Conservation (phyloP, 2,888 invertebrate genomes). For the Drosophila trichaetosa region DNA sequence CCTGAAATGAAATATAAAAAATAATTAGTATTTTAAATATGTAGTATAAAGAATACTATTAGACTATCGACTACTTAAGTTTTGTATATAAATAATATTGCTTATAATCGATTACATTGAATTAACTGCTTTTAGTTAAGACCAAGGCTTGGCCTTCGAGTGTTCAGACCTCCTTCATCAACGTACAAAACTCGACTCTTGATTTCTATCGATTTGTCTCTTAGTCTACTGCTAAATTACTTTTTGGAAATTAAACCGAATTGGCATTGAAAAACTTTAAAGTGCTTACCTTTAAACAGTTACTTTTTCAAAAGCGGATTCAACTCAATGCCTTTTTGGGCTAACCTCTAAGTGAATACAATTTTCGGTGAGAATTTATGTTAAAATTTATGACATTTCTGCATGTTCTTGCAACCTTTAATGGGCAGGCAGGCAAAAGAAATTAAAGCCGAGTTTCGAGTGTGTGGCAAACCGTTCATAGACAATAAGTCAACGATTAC, state of each 20-base stretch:
- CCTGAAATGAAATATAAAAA: constrained; percentile 44
- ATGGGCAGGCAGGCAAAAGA: background rate
- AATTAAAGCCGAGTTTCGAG: background rate
- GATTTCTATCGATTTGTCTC: background rate
- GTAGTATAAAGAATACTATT: too few species aligned
- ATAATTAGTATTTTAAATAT: constrained; percentile 16
- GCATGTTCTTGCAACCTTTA: background rate
- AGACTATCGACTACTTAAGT: background rate
- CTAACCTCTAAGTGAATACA: background rate
- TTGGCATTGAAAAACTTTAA: background rate
- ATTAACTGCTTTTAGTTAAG: background rate
- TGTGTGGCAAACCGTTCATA: constrained; percentile 22
- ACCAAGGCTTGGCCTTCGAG: background rate
- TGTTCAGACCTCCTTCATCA: background rate
- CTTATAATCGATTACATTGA: background rate
- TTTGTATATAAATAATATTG: background rate
- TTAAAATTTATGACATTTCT: background rate
- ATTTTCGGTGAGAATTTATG: background rate
- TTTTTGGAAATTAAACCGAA: background rate
- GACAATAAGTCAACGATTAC: constrained; percentile 65
- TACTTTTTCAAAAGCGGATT: background rate
- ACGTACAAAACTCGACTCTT: background rate
- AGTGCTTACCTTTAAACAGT: background rate
- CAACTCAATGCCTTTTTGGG: background rate
- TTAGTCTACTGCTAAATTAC: background rate